These are phyloP conservation scores for Cephalotes varians DNA, from an alignment of 2,888 invertebrate genomes.

Conservation along the genomic window DNA sequence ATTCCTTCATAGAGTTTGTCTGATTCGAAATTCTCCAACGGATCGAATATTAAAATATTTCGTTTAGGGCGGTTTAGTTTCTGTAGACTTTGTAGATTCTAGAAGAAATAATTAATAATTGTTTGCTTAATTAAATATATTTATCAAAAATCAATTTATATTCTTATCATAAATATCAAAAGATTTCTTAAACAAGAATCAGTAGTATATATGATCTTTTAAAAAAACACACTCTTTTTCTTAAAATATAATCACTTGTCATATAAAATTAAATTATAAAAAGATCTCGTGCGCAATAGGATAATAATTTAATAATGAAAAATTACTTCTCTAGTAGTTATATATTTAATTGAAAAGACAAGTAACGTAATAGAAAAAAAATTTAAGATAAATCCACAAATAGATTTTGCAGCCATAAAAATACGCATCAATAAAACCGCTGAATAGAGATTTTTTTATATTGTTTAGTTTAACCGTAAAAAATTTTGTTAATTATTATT, in stretches of 20 bases:
- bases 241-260: not conserved
- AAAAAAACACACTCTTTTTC: not conserved
- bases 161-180: not conserved
- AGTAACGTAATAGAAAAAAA: not conserved
- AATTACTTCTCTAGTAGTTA: not conserved
- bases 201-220: not conserved
- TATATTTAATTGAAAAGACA: not conserved
- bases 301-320: not conserved
- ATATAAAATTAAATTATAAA: not conserved
- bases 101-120: conserved; percentile 34
- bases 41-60: conserved; percentile 70
- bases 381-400: not conserved
- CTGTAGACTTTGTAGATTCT: conserved; percentile 75
- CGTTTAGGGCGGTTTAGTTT: conserved; percentile 80
- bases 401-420: not conserved
- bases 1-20: conserved; percentile 82
- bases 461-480: not conserved
- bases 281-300: not conserved
- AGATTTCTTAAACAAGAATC: not conserved
- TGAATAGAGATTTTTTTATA: not conserved
- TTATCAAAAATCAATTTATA: not conserved
- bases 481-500: conserved; percentile 45
- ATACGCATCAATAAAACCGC: not conserved
- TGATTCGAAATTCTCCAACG: conserved; percentile 76
- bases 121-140: not conserved